Percentiles rank a stretch among this genome's conserved stretches.
Evolutionary conservation across 1,140 invertebrate genomes (phyloP).

Genomic region (Piezodorus guildinii): DNA sequence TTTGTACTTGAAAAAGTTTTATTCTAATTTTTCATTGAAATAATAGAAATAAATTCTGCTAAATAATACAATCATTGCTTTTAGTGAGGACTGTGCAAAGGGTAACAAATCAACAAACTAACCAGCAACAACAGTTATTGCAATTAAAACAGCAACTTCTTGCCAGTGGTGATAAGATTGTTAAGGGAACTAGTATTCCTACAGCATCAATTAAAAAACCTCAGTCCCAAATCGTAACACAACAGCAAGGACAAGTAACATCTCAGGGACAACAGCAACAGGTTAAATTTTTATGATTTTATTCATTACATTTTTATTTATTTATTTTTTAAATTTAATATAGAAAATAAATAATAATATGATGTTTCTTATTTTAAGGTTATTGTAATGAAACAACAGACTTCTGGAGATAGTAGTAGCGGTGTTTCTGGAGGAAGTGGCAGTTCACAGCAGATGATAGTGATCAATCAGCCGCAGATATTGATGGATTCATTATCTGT

Average conservation of each 20-base stretch:
- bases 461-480: conserved; percentile 28
- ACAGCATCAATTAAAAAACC: conserved; percentile 20
- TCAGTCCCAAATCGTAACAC: conserved; percentile 22
- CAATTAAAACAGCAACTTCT: conserved; percentile 26
- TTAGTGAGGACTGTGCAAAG: conserved; percentile 32
- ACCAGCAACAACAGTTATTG: conserved; percentile 24
- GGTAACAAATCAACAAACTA: conserved; percentile 11
- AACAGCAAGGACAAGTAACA: conserved; percentile 24
- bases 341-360: conserved; percentile 3
- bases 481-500: conserved; percentile 22
- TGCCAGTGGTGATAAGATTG: conserved; percentile 15
- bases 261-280: conserved; percentile 28
- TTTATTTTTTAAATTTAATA: not conserved
- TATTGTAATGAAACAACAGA: conserved; percentile 23
- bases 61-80: not conserved
- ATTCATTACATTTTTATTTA: not conserved
- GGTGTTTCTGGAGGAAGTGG: conserved; percentile 20
- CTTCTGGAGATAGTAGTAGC: conserved; percentile 14
- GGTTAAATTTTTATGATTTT: conserved; percentile 14
- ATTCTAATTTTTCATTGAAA: too few species aligned
- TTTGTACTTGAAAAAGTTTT: too few species aligned
- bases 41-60: too few species aligned
- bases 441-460: conserved; percentile 25
- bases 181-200: conserved; percentile 9
- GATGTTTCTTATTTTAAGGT: conserved; percentile 13